Percentiles rank a stretch among this genome's conserved stretches.
These are phyloP conservation scores for Platycheirus rosarum DNA, from an alignment of 2,888 invertebrate genomes.

Conservation along the genomic window DNA sequence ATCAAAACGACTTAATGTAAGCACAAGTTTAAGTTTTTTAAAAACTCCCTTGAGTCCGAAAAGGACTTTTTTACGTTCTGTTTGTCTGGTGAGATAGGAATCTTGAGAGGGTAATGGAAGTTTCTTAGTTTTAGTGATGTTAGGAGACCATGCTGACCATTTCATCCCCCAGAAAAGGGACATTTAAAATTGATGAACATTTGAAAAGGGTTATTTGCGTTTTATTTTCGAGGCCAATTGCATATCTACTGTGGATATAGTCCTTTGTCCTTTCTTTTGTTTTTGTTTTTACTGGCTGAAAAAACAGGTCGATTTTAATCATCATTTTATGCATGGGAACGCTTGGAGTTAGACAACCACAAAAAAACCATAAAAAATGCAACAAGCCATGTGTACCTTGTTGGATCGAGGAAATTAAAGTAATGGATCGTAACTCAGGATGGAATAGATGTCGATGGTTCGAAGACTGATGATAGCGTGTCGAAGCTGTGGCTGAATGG, in stretches of 20 bases:
- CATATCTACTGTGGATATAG: not conserved
- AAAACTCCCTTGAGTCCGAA: slow-evolving; percentile 42
- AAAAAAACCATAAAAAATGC: slow-evolving; percentile 58
- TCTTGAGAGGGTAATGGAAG: slow-evolving; percentile 37
- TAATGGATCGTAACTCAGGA: slow-evolving; percentile 61
- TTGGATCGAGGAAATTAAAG: slow-evolving; percentile 37
- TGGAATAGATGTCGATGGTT: slow-evolving; percentile 47
- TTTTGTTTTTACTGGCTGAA: too few relatives aligned
- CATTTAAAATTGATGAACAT: slow-evolving; percentile 70
- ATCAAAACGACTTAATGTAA: not conserved
- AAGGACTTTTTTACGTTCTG: slow-evolving; percentile 5
- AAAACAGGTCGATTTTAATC: slow-evolving; percentile 58
- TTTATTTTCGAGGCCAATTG: slow-evolving; percentile 1
- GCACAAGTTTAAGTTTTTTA: slow-evolving; percentile 45
- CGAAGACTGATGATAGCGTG: slow-evolving; percentile 53
- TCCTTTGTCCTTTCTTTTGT: slow-evolving; percentile 20
- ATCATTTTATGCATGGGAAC: slow-evolving; percentile 50
- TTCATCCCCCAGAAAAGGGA: slow-evolving; percentile 38
- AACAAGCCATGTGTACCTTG: slow-evolving; percentile 52
- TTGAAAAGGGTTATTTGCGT: slow-evolving; percentile 54
- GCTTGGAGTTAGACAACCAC: slow-evolving; percentile 8
- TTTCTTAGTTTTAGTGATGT: slow-evolving; percentile 16
- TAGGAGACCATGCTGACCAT: not conserved
- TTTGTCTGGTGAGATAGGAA: slow-evolving; percentile 33
- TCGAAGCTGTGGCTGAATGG: not conserved